Conservation (phyloP, 2,888 invertebrate species). For the Drepanosiphum platanoidis region DNA sequence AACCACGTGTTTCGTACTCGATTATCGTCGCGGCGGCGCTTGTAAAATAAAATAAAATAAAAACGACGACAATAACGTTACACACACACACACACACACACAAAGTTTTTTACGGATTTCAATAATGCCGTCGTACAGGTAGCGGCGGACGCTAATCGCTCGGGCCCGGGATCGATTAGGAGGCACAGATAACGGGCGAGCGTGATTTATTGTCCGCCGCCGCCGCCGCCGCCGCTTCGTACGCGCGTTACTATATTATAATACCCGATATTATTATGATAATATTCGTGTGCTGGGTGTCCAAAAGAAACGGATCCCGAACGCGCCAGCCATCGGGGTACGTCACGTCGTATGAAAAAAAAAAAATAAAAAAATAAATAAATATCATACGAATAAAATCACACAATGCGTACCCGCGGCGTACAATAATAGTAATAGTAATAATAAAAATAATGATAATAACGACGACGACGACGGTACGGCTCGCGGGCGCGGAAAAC, state of each 20-base stretch:
- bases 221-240: neutral
- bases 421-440: too few relatives aligned
- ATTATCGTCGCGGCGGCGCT: too few relatives aligned
- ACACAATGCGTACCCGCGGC: neutral
- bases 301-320: neutral
- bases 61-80: too few relatives aligned
- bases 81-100: neutral
- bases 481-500: slow-evolving; percentile 45
- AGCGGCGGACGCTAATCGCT: slow-evolving; percentile 52
- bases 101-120: neutral
- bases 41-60: too few relatives aligned
- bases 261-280: too few relatives aligned
- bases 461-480: too few relatives aligned
- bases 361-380: neutral
- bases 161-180: slow-evolving; percentile 36
- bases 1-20: too few relatives aligned
- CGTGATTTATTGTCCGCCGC: slow-evolving; percentile 48
- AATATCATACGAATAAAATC: too few relatives aligned
- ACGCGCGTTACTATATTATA: neutral
- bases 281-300: neutral
- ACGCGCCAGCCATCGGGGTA: neutral
- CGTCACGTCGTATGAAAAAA: too few relatives aligned
- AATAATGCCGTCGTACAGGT: neutral
- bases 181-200: slow-evolving; percentile 37
- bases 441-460: neutral